Conservation (phyloP, 2,113 vertebrate genomes). For the Oostethus manadensis region DNA sequence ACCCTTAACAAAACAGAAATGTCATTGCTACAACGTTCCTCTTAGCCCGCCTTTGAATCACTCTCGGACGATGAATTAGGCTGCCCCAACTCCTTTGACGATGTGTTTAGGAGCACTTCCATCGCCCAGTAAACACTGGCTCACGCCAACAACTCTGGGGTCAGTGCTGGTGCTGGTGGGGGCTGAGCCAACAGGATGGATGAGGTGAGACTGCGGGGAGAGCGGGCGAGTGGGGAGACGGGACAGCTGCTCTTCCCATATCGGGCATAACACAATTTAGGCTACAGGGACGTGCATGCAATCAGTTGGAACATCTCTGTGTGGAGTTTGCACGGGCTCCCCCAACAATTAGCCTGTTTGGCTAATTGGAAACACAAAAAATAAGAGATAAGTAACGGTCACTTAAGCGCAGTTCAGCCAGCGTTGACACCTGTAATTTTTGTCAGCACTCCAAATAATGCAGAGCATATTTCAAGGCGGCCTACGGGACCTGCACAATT, state of each 20-base stretch:
- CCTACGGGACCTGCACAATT: no score
- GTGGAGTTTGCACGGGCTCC: no score
- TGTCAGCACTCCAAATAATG: no score
- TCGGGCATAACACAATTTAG: background rate
- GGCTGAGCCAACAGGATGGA: slow-evolving; percentile 41
- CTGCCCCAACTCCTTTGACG: slow-evolving; percentile 40
- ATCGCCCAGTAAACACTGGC: slow-evolving; percentile 53
- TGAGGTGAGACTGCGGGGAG: slow-evolving; percentile 42
- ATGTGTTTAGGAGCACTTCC: slow-evolving; percentile 47
- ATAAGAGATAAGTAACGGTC: no score
- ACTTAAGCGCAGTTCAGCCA: no score
- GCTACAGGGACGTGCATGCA: slow-evolving; percentile 4
- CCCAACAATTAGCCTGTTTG: no score
- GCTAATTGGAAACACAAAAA: no score
- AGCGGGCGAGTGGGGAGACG: slow-evolving; percentile 39
- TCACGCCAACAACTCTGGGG: slow-evolving; percentile 46
- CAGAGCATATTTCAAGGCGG: no score
- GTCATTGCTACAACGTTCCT: slow-evolving; percentile 21
- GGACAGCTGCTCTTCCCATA: slow-evolving; percentile 52
- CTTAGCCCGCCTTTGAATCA: slow-evolving; percentile 19
- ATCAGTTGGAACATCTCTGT: no score
- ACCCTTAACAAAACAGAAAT: slow-evolving; percentile 26
- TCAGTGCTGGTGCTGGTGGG: slow-evolving; percentile 26
- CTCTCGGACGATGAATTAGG: slow-evolving; percentile 37
- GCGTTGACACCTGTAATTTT: no score